phyloP scores from a whole-genome alignment of 2,888 invertebrate species.

The Argyra leucocephala region DNA sequence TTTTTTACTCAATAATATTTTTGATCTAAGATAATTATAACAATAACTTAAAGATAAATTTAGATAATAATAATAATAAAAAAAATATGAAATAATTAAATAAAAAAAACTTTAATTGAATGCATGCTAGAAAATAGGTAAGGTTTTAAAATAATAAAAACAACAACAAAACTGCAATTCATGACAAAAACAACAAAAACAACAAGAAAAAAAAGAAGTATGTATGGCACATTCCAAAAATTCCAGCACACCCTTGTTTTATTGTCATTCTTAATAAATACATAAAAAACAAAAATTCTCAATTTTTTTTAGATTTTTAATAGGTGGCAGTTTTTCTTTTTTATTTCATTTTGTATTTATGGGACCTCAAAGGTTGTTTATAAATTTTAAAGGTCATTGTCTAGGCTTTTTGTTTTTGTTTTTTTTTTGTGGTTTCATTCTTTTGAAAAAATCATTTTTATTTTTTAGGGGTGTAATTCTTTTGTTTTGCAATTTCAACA shows the following conservation, averaged over 20 bases:
- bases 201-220: neutral
- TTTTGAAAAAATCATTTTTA: neutral
- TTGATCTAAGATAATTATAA: no score
- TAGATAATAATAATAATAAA: no score
- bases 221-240: conserved; percentile 3
- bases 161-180: neutral
- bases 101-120: no score
- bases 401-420: neutral
- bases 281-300: no score
- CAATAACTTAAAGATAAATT: no score
- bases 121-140: no score
- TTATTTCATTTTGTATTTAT: neutral
- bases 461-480: no score
- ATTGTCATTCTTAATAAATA: neutral
- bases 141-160: neutral
- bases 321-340: neutral
- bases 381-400: neutral
- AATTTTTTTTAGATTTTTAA: no score
- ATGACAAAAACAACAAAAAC: neutral
- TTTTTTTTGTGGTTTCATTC: no score
- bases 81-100: no score
- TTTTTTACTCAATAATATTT: no score
- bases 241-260: neutral
- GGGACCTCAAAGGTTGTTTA: neutral
- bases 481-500: no score